Evolutionary conservation across 2,888 invertebrate genomes (phyloP), one percentile per base, ranked within the genome.

Genomic region (Phengaris arion): DNA sequence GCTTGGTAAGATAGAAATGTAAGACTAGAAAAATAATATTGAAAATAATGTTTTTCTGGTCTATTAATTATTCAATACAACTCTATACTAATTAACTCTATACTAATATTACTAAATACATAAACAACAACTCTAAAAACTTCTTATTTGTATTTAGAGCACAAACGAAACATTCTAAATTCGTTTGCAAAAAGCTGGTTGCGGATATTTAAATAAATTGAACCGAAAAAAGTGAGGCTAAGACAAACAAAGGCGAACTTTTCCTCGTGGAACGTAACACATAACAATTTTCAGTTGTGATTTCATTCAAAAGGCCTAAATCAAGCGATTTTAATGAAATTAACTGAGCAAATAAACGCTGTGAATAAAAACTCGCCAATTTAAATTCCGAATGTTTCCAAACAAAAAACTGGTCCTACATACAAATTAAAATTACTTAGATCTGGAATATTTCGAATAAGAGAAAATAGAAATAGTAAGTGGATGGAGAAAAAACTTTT

Each of bases 171-270:
- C 7, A 59, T 64, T 64, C 2, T 6, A 6, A 35, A 64, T 64
- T 59, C 59, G 22, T 59, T 64, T 35, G 64, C 64, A 35, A 10
- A 64, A 57, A 22, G 10, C 64, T 12, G 35, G 64, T 13, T 64
- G 64, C 64, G 64, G 35, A 64, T 64, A 64, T 64, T 64, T 64
- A 64, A 64, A 64, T 64, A 64, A 64, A 64, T 64, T 64, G 64
- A 35, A 35, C 35, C 35, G 64, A 64, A 64, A 52, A 59, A 64
- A 64, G 64, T 64, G 64, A 12, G 35, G 22, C 64, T 12, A 45
- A 64, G 64, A 64, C 64, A 64, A 64, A 64, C 64, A 64, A 64
- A 64, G 35, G 64, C 64, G 35, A 64, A 64, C 64, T 64, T 64
- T 64, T 64, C 35, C 35, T 64, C 12, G 13, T 45, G 35, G 64